Conservation (phyloP, 2,797 vertebrate genomes). For the Leptodactylus fallax region DNA sequence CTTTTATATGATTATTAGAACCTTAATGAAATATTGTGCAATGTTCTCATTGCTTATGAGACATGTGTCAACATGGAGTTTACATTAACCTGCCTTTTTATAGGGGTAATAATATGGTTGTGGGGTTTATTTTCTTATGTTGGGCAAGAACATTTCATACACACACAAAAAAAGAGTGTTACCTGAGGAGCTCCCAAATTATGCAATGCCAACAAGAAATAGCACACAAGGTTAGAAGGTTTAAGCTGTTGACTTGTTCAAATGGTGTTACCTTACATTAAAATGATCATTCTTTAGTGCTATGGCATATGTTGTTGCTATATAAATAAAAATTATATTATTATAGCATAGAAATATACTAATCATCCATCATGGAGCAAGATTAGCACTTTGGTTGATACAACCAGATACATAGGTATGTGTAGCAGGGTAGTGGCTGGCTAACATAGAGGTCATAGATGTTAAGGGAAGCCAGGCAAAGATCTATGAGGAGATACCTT, state of each 20-base stretch:
- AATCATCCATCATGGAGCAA: too few species aligned
- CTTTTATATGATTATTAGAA: constrained; percentile 17
- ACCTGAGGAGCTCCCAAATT: not conserved
- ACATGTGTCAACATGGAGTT: constrained; percentile 20
- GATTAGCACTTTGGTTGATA: too few species aligned
- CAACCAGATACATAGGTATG: too few species aligned
- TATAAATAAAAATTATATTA: too few species aligned
- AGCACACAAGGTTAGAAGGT: not conserved
- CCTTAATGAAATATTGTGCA: constrained; percentile 41
- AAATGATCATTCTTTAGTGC: not conserved
- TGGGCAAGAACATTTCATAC: not conserved
- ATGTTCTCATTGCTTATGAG: constrained; percentile 23
- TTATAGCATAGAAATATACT: too few species aligned
- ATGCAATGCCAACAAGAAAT: not conserved
- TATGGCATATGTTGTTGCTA: too few species aligned
- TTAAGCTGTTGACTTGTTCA: too few species aligned
- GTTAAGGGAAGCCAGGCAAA: too few species aligned
- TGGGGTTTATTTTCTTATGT: not conserved
- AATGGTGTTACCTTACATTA: not conserved
- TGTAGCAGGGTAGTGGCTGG: too few species aligned
- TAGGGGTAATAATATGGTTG: not conserved
- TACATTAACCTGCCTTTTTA: not conserved
- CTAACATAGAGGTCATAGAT: too few species aligned
- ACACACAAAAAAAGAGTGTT: not conserved
- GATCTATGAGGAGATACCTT: too few species aligned